Conservation (phyloP, 2,113 vertebrate genomes). For the Apteryx mantelli region DNA sequence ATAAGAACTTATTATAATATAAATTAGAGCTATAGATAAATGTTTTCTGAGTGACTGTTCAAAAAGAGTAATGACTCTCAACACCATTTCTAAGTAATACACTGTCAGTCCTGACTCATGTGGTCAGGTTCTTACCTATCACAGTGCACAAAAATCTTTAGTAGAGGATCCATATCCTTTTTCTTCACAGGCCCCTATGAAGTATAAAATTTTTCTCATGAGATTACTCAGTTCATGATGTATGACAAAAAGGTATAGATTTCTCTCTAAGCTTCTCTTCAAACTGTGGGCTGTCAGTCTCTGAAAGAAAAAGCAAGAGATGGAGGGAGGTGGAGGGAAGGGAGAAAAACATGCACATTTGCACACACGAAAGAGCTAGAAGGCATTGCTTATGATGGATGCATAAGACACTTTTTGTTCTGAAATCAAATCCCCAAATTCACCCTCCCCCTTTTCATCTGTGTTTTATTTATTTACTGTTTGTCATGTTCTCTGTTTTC, state of each 20-base stretch:
- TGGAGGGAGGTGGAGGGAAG: background rate
- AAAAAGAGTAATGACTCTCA: background rate
- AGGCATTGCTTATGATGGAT: background rate
- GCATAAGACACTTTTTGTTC: background rate
- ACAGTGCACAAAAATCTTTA: background rate
- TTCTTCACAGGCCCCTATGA: background rate
- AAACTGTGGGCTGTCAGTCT: background rate
- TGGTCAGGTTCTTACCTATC: background rate
- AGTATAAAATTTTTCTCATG: background rate
- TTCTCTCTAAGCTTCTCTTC: background rate
- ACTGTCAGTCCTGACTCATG: background rate
- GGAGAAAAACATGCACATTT: rapidly evolving
- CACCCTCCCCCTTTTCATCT: background rate
- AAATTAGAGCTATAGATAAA: background rate
- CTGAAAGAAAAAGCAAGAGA: background rate
- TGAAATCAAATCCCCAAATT: constrained; percentile 14
- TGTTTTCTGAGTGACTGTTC: background rate
- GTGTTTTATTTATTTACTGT: background rate
- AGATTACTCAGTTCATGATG: background rate
- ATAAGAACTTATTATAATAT: background rate
- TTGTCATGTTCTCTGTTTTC: constrained; percentile 57
- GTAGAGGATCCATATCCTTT: background rate
- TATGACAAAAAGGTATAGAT: background rate
- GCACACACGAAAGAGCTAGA: background rate
- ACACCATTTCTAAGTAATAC: background rate